A percentile compares a stretch with the other conserved stretches of the same genome.
Conservation (phyloP, 2,797 vertebrate species). For the Iguana delicatissima region DNA sequence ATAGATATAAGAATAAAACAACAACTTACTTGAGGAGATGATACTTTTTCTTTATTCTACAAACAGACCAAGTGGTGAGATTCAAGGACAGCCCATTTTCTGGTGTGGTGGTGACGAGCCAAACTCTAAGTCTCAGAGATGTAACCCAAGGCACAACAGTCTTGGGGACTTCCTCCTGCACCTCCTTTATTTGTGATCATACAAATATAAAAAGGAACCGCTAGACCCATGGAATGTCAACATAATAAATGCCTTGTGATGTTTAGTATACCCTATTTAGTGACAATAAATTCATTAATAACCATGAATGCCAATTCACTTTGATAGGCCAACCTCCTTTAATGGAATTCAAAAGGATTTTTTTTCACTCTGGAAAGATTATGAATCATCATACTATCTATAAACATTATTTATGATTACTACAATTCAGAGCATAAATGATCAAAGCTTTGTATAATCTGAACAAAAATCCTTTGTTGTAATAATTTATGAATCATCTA, state of each 20-base stretch:
- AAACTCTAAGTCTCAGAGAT: neutral
- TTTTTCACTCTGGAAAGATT: neutral
- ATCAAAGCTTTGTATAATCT: neutral
- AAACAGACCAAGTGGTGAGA: no score
- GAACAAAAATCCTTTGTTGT: neutral
- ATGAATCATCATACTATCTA: neutral
- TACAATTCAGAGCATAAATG: neutral
- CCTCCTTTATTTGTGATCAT: neutral
- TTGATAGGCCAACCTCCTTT: neutral
- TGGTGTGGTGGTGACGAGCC: neutral
- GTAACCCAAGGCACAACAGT: neutral
- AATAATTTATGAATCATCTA: neutral
- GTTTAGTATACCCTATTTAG: neutral
- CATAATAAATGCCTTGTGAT: neutral
- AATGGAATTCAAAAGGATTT: neutral
- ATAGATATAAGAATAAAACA: no score
- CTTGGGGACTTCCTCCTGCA: neutral
- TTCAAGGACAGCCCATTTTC: no score
- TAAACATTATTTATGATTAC: neutral
- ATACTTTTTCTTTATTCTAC: no score
- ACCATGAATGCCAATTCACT: neutral
- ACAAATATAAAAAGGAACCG: neutral
- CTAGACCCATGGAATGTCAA: neutral
- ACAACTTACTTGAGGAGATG: no score
- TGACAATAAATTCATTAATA: neutral